phyloP scores from a whole-genome alignment of 2,888 invertebrate species.

The Atrina japonica region DNA sequence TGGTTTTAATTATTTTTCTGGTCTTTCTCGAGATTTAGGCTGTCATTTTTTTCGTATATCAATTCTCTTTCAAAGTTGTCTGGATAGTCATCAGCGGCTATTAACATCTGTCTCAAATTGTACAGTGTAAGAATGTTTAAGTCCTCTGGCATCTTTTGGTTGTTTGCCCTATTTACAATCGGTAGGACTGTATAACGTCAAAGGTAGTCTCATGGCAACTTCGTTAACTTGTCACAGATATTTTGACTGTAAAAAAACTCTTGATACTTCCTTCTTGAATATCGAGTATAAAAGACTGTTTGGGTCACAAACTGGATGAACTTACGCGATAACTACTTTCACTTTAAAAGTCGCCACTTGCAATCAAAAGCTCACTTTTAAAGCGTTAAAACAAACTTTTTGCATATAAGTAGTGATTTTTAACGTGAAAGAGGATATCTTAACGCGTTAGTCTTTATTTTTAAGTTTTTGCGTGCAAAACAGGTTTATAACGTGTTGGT shows the following conservation, averaged over 20 bases:
- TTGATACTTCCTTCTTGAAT: conserved; percentile 6
- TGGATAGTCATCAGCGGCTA: conserved; percentile 34
- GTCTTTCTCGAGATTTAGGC: too few species aligned
- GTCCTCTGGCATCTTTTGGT: conserved; percentile 2
- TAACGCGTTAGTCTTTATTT: too few species aligned
- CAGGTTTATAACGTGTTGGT: too few species aligned
- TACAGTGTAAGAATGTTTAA: conserved; percentile 26
- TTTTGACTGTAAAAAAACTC: conserved; percentile 18
- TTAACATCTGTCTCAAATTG: conserved; percentile 31
- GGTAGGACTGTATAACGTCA: conserved; percentile 28
- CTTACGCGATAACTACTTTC: too few species aligned
- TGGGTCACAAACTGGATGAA: too few species aligned
- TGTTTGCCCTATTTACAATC: conserved; percentile 25
- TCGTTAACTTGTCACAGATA: conserved; percentile 20
- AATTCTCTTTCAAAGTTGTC: conserved; percentile 24
- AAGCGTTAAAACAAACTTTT: too few species aligned
- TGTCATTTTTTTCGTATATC: conserved; percentile 13
- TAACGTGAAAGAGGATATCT: too few species aligned
- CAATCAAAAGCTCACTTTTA: too few species aligned
- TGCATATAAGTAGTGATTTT: too few species aligned
- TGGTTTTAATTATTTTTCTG: too few species aligned
- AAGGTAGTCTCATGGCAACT: conserved; percentile 21
- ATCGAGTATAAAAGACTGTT: conserved; percentile 15
- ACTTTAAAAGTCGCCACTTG: too few species aligned
- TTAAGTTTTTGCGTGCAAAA: too few species aligned